Evolutionary conservation across 2,113 vertebrate genomes (phyloP).

Genomic region (Vicugna pacos): DNA sequence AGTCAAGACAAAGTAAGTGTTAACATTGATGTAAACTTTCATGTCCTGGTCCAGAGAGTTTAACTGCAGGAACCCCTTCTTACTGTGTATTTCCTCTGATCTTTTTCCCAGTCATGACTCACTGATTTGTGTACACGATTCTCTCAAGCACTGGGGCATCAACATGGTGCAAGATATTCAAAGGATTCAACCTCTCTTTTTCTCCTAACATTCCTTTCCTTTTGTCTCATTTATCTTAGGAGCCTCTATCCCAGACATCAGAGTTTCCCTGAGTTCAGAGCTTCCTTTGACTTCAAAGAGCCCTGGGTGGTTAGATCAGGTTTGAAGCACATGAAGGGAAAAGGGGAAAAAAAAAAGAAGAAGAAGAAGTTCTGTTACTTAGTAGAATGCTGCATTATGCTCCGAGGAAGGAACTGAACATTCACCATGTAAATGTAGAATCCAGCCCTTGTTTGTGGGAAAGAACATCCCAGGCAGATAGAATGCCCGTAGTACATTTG

Average conservation of each 20-base stretch:
- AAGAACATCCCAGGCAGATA: conserved; percentile 74
- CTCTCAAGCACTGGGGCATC: background rate
- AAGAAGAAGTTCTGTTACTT: conserved; percentile 51
- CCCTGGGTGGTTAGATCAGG: conserved; percentile 61
- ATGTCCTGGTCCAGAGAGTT: background rate
- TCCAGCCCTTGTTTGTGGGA: conserved; percentile 68
- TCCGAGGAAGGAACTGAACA: conserved; percentile 45
- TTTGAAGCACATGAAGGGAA: conserved; percentile 58
- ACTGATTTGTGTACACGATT: background rate
- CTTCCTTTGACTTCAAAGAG: conserved; percentile 70
- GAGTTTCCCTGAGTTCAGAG: conserved; percentile 52
- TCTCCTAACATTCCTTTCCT: background rate
- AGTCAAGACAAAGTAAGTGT: background rate
- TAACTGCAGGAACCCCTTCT: background rate
- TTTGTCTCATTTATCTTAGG: conserved; percentile 57
- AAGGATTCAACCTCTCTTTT: background rate
- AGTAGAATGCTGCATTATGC: conserved; percentile 70
- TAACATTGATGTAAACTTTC: background rate
- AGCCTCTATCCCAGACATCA: conserved; percentile 28
- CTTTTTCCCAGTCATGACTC: background rate
- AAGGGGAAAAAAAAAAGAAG: background rate
- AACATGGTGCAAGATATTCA: background rate
- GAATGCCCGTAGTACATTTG: background rate
- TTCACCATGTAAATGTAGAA: conserved; percentile 42
- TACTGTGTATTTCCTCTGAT: background rate